phyloP scores from a whole-genome alignment of 1,140 invertebrate species.

The Drepana arcuata region DNA sequence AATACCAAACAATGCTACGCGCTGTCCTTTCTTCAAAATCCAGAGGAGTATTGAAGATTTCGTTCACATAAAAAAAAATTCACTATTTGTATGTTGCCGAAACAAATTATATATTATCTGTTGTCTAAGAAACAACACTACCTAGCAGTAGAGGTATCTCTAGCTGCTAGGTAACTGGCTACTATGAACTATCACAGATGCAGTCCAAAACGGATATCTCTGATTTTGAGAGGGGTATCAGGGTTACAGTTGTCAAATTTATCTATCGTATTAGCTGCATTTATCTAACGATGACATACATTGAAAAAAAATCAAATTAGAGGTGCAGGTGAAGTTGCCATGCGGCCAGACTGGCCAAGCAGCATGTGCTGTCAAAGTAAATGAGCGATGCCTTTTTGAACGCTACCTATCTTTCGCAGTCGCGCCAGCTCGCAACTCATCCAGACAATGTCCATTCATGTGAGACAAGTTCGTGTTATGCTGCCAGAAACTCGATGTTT shows the following conservation, averaged over 20 bases:
- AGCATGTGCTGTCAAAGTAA: conserved; percentile 31
- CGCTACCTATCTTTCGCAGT: conserved; percentile 10
- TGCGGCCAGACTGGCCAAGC: conserved; percentile 11
- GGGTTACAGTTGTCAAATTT: not conserved
- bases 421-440: conserved; percentile 8
- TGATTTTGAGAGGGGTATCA: too few species aligned
- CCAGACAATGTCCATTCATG: conserved; percentile 23
- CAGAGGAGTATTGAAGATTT: not conserved
- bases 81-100: not conserved
- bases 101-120: not conserved
- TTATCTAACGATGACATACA: too few species aligned
- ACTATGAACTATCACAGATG: too few species aligned
- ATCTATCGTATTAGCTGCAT: not conserved
- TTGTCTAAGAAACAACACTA: not conserved
- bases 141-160: not conserved
- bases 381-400: conserved; percentile 39
- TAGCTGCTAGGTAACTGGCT: too few species aligned
- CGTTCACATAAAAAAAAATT: too few species aligned
- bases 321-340: not conserved
- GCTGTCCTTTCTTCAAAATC: not conserved
- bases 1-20: not conserved
- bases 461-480: conserved; percentile 22
- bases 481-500: conserved; percentile 22
- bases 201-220: too few species aligned
- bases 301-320: not conserved